phyloP scores from a whole-genome alignment of 2,797 vertebrate species.

The Mycteria americana region DNA sequence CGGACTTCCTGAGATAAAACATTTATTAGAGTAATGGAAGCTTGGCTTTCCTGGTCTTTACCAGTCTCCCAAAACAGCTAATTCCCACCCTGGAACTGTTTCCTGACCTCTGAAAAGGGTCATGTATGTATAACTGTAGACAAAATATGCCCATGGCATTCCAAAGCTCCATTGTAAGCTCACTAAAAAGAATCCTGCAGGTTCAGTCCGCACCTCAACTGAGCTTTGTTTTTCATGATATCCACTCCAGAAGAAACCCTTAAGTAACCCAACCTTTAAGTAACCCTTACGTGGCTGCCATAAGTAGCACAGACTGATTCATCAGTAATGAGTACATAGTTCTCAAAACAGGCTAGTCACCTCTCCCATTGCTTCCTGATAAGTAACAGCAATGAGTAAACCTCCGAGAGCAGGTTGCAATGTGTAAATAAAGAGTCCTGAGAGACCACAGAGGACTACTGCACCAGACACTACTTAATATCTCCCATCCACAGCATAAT shows the following conservation, averaged over 20 bases:
- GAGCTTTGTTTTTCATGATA: neutral
- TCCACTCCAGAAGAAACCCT: neutral
- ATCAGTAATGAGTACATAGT: neutral
- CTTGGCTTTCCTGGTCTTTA: neutral
- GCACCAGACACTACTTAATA: neutral
- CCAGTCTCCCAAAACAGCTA: neutral
- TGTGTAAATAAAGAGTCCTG: neutral
- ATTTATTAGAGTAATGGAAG: neutral
- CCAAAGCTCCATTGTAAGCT: neutral
- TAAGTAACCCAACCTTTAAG: neutral
- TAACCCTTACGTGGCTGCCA: neutral
- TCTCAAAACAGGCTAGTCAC: neutral
- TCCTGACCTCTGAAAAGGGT: constrained; percentile 27
- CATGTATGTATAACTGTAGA: constrained; percentile 29
- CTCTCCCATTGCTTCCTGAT: neutral
- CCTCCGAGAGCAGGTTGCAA: neutral
- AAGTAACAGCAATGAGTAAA: neutral
- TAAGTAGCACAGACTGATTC: neutral
- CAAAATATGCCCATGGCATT: neutral
- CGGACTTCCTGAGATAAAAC: neutral
- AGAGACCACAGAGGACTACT: neutral
- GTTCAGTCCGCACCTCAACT: neutral
- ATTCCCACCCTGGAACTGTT: constrained; percentile 18
- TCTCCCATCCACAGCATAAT: neutral
- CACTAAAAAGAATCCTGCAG: neutral